A percentile compares a stretch with the other conserved stretches of the same genome.
Conservation (phyloP, 2,113 vertebrate species). For the Mesoclemmys tuberculata region DNA sequence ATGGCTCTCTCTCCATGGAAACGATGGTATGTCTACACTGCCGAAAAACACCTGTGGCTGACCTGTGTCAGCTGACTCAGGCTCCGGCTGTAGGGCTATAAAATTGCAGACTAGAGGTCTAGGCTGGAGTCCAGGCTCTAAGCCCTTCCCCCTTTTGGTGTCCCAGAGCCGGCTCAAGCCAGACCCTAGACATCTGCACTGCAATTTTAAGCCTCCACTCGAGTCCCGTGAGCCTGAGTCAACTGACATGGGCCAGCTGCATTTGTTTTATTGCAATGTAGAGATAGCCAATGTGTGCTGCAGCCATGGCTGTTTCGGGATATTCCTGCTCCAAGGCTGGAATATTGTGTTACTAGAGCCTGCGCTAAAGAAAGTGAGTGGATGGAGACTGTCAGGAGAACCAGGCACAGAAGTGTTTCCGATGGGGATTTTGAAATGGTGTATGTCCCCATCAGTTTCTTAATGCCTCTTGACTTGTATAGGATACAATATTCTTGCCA, state of each 20-base stretch:
- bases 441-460: no score
- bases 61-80: background rate
- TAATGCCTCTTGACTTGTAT: background rate
- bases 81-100: background rate
- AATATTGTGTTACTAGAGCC: accelerated
- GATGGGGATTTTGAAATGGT: no score
- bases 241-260: no score
- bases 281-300: background rate
- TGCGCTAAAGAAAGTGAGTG: background rate
- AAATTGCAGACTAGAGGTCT: no score
- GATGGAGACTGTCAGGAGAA: background rate
- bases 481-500: background rate
- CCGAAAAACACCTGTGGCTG: background rate
- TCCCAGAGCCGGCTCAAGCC: no score
- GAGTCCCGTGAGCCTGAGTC: no score
- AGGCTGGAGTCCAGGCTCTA: background rate
- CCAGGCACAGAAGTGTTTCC: background rate
- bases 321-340: accelerated
- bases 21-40: background rate
- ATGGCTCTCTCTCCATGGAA: accelerated
- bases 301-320: background rate
- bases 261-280: no score
- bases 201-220: no score
- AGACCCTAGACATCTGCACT: no score
- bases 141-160: no score